Conservation (phyloP, 2,888 invertebrate genomes). For the Serrognathus titanus region DNA sequence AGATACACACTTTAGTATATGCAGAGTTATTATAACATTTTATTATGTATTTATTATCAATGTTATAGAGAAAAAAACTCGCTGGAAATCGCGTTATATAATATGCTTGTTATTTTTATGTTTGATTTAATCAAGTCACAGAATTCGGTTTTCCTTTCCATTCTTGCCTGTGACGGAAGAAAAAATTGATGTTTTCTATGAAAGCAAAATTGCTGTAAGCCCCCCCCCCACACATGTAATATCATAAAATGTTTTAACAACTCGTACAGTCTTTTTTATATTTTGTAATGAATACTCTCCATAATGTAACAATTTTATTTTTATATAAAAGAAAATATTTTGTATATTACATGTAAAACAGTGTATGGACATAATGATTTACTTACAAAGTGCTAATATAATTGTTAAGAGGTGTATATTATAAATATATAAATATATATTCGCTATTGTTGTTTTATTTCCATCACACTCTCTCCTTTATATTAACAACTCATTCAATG, state of each 20-base stretch:
- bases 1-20: neutral
- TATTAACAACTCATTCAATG: no score
- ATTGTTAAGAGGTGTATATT: constrained; percentile 21
- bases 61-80: no score
- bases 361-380: constrained; percentile 8
- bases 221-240: neutral
- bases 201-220: constrained; percentile 8
- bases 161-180: neutral
- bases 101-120: no score
- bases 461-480: no score
- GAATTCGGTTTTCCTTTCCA: no score
- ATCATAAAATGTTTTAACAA: constrained; percentile 13
- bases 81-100: no score
- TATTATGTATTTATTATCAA: constrained; percentile 1
- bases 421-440: constrained; percentile 18
- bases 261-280: constrained; percentile 16
- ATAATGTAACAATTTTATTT: constrained; percentile 15
- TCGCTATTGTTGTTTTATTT: neutral
- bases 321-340: constrained; percentile 19
- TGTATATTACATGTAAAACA: constrained; percentile 18
- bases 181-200: constrained; percentile 15
- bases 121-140: no score
- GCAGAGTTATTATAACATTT: constrained; percentile 1
- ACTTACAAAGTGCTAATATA: constrained; percentile 22
- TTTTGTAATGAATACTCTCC: constrained; percentile 12